phyloP scores from a whole-genome alignment of 1,140 invertebrate species.

The Neotoxoptera formosana region DNA sequence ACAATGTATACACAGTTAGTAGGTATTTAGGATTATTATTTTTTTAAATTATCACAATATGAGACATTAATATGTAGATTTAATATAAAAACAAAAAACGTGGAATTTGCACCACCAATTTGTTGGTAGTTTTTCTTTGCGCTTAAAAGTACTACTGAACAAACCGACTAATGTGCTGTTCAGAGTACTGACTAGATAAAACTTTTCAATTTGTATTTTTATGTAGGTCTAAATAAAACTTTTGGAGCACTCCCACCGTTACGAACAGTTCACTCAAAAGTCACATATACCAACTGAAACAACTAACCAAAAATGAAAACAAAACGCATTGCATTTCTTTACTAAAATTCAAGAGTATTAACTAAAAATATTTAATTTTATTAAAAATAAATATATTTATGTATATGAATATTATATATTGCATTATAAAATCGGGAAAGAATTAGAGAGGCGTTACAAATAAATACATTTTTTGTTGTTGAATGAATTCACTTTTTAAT shows the following conservation, averaged over 20 bases:
- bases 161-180: not conserved
- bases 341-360: not conserved
- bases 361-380: not conserved
- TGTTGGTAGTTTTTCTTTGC: not conserved
- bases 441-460: not conserved
- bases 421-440: not conserved
- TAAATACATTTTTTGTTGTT: not conserved
- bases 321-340: not conserved
- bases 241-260: not conserved
- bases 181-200: not conserved
- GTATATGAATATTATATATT: not conserved
- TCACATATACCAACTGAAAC: not conserved
- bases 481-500: no score
- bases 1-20: not conserved
- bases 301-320: not conserved
- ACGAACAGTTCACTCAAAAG: not conserved
- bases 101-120: not conserved
- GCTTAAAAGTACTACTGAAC: not conserved
- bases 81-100: not conserved
- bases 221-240: not conserved
- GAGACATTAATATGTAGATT: not conserved
- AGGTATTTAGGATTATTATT: not conserved
- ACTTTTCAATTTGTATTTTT: not conserved
- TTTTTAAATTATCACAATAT: not conserved
- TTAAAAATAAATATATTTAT: not conserved